These are phyloP conservation scores for Taphrorychus bicolor DNA, from an alignment of 2,888 invertebrate genomes.

Conservation along the genomic window DNA sequence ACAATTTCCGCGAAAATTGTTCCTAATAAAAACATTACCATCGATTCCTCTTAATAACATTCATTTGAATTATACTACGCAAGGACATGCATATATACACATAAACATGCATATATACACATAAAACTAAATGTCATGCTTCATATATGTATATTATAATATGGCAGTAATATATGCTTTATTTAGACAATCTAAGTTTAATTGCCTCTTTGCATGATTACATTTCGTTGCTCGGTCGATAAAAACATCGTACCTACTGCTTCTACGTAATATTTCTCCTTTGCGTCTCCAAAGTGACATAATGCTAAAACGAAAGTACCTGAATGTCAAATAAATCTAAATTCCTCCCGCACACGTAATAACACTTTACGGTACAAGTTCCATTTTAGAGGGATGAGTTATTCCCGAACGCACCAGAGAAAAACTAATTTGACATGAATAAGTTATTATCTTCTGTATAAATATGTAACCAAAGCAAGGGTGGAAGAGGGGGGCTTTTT, in stretches of 20 bases:
- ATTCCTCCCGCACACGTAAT: constrained; percentile 28
- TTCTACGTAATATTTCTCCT: too few relatives aligned
- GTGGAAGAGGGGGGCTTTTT: constrained; percentile 45
- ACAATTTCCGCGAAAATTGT: constrained; percentile 7
- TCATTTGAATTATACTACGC: background rate
- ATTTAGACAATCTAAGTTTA: background rate
- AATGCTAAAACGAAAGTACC: constrained; percentile 30
- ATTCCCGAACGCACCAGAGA: constrained; percentile 26
- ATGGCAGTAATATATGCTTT: background rate
- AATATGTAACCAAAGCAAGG: background rate
- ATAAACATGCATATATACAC: background rate
- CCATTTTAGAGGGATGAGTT: constrained; percentile 20
- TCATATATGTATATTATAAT: background rate
- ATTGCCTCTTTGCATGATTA: background rate
- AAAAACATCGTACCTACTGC: too few relatives aligned
- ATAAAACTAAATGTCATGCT: background rate
- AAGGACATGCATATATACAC: background rate
- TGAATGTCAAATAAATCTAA: constrained; percentile 31
- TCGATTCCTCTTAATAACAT: background rate
- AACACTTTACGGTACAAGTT: constrained; percentile 36
- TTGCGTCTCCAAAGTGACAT: constrained; percentile 17
- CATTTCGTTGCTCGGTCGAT: background rate
- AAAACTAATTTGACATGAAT: constrained; percentile 61
- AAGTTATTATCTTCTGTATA: constrained; percentile 57
- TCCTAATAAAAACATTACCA: constrained; percentile 1